These are phyloP conservation scores for Eristalinus aeneus DNA, from an alignment of 2,888 invertebrate species.

Conservation along the genomic window DNA sequence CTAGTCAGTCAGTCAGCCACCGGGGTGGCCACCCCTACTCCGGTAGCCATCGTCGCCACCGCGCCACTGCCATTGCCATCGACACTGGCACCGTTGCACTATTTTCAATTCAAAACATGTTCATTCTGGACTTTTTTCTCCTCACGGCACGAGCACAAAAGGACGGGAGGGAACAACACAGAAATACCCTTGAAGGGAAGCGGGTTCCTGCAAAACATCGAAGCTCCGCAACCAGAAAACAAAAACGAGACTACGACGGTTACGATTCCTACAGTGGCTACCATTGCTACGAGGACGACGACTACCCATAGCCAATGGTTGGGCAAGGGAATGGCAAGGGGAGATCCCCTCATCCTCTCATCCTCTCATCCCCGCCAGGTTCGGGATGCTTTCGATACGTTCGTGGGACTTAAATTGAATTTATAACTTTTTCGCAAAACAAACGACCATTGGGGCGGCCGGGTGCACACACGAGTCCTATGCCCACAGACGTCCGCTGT, in stretches of 20 bases:
- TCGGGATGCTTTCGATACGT: conserved; percentile 68
- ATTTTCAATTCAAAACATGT: conserved; percentile 70
- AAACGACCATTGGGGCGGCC: conserved; percentile 39
- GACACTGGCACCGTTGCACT: conserved; percentile 41
- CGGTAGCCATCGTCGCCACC: background rate
- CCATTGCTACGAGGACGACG: background rate
- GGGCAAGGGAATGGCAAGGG: background rate
- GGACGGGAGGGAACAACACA: background rate
- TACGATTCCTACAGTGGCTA: no score
- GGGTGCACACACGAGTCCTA: background rate
- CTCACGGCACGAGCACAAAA: background rate
- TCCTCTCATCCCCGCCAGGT: background rate
- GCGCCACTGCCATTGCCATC: background rate
- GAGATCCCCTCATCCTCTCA: background rate
- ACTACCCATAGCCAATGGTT: background rate
- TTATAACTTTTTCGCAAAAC: conserved; percentile 71
- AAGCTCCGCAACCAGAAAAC: conserved; percentile 10
- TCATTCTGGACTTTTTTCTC: conserved; percentile 52
- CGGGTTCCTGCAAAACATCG: conserved; percentile 38
- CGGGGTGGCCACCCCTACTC: background rate
- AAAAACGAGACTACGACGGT: conserved; percentile 28
- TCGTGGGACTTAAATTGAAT: conserved; percentile 73
- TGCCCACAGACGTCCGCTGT: conserved; percentile 10
- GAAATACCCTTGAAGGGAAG: conserved; percentile 28
- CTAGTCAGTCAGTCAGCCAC: background rate